Base-by-base conservation (phyloP, 1,140 invertebrate genomes). In the Drosophila watanabei region DNA sequence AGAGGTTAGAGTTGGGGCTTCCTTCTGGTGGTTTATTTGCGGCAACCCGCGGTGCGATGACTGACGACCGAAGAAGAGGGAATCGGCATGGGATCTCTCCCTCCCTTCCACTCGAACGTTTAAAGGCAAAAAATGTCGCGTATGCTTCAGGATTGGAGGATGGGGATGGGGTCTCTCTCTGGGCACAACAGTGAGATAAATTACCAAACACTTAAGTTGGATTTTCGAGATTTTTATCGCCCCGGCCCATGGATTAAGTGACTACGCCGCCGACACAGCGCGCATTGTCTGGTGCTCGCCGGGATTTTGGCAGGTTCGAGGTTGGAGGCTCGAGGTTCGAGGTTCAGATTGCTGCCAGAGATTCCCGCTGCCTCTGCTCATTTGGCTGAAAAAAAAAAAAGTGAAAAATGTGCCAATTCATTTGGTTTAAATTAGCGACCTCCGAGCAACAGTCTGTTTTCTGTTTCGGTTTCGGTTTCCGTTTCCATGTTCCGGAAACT, bases 331-430 rank as follows among this genome's bases (percentile, higher is more conserved):
- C 24, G n/a, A 39, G 56, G 32, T 63, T 43, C 37, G 13, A 70
- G 62, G 64, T 69, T 68, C 65, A 69, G 65, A 69, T 69, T 68
- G 46, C 13, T 48, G 20, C 46, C 20, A 28, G 2, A 70, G 46
- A 69, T 54, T 70, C 37, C 69, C 70, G 56, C 73, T 79, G 78
- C 88, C 28, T 9, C 24, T 32, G 49, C 49, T 87, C 80, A 83
- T 87, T 90, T 90, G 61, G 70, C 41, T 39, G 46, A 77, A 89
- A 82, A 92, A 92, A 87, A 43, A 77, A 89, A 82, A 92, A 92
- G 86, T 92, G 91, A 92, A 92, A 92, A 92, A 92, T 92, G 82
- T 92, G 91, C 91, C 91, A 92, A 92, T 92, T 92, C 91, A 92
- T 92, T 92, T 92, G 82, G 87, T 92, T 92, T 91, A 91, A 92